Base-by-base conservation (phyloP, 1,140 invertebrate genomes). In the Cecropterus lyciades region DNA sequence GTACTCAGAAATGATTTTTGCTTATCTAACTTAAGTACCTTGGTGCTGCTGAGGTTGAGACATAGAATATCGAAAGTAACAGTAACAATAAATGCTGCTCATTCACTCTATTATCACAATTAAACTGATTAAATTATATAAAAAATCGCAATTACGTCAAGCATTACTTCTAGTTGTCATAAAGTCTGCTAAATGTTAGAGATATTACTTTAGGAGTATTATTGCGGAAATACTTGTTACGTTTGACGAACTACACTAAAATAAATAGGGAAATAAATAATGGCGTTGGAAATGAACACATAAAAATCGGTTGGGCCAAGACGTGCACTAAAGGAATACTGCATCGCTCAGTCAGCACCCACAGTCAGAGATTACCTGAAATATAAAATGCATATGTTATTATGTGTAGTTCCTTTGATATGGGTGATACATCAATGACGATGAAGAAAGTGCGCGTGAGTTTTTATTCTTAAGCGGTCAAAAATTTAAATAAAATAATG, bases 201-300 rank as follows among this genome's bases (percentile, higher is more conserved):
- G 14, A 52, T 42, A 20, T n/a, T 59, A 59, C 40, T 72, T 53
- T 70, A 30, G 59, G 72, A 72, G 67, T 70, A 70, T 69, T 68
- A 17, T 73, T 64, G 49, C 43, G 65, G 59, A 57, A 27, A 45
- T 65, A 33, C 30, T 33, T 75, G 75, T 79, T 72, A 73, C 68
- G 67, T 73, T 75, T 77, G 70, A 71, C n/a, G 45, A 57, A 30
- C 45, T 55, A 56, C 46, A 48, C 53, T 65, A 37, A 55, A 82
- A 83, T 83, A 80, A 85, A 80, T 84, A 76, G 79, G 72, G 66
- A 75, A 70, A 83, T 82, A 85, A 87, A 84, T 85, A 82, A 75
- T 73, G 73, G 66, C 62, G 65, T 67, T 65, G 37, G 53, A 69
- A 74, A 71, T 65, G 70, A 67, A 67, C 40, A 43, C 55, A 42